These are phyloP conservation scores for Cheilinus undulatus DNA, from an alignment of 2,113 vertebrate genomes.

Conservation along the genomic window DNA sequence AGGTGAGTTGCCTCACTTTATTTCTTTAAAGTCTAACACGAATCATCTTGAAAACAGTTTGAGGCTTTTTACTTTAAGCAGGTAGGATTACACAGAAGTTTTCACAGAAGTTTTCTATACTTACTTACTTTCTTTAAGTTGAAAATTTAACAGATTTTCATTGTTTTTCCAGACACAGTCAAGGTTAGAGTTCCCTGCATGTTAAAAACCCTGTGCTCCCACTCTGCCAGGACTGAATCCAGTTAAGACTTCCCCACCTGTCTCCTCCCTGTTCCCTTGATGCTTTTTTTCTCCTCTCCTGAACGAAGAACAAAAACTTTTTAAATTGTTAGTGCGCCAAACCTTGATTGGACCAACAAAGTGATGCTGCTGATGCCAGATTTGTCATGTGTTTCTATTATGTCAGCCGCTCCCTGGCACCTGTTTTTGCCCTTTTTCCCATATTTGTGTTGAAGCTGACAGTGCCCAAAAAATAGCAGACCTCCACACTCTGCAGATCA, in stretches of 20 bases:
- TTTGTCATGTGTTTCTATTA: slow-evolving; percentile 33
- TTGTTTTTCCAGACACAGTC: slow-evolving; percentile 36
- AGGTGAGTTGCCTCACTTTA: not conserved
- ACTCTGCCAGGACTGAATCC: slow-evolving; percentile 35
- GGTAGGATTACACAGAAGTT: slow-evolving; percentile 22
- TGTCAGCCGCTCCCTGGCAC: slow-evolving; percentile 30
- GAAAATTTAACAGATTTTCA: slow-evolving; percentile 65
- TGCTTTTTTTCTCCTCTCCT: slow-evolving; percentile 31
- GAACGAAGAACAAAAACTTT: slow-evolving; percentile 47
- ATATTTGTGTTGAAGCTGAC: slow-evolving; percentile 45
- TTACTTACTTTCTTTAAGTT: slow-evolving; percentile 20
- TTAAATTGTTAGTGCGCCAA: slow-evolving; percentile 24
- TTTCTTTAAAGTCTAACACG: slow-evolving; percentile 6
- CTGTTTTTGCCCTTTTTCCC: slow-evolving; percentile 28
- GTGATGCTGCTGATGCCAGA: slow-evolving; percentile 17
- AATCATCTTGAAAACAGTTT: slow-evolving; percentile 10
- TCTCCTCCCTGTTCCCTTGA: slow-evolving; percentile 3
- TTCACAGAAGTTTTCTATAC: slow-evolving; percentile 33
- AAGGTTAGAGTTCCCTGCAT: slow-evolving; percentile 51
- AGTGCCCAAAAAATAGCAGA: slow-evolving; percentile 52
- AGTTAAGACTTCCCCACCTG: slow-evolving; percentile 43
- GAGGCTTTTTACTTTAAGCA: slow-evolving; percentile 14
- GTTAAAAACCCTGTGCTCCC: slow-evolving; percentile 11
- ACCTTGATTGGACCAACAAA: slow-evolving; percentile 29
- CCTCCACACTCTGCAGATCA: slow-evolving; percentile 57